Conservation (phyloP, 1,140 invertebrate species). For the Dreissena polymorpha region DNA sequence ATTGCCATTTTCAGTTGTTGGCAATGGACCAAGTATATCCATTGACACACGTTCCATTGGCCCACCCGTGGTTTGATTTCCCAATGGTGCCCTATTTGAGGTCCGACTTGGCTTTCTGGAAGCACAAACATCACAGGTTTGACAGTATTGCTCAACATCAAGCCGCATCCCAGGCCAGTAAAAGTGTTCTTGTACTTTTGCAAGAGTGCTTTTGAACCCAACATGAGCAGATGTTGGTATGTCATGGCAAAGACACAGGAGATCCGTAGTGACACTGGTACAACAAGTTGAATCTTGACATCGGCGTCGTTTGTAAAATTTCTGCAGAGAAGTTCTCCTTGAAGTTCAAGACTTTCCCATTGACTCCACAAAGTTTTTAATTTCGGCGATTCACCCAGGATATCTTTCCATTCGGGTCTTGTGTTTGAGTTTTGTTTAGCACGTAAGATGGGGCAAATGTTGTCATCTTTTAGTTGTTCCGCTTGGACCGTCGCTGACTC, state of each 20-base stretch:
- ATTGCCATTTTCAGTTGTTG: conserved; percentile 17
- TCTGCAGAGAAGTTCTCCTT: background rate
- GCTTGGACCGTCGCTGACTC: background rate
- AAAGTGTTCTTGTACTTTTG: background rate
- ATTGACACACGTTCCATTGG: conserved; percentile 33
- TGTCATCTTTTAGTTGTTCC: background rate
- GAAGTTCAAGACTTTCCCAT: background rate
- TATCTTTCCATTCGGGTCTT: background rate
- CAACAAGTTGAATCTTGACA: background rate
- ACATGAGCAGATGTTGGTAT: conserved; percentile 14
- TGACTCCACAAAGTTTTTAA: conserved; percentile 1
- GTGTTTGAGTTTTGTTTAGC: background rate
- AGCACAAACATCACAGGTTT: conserved; percentile 4
- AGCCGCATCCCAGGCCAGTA: background rate
- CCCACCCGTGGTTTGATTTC: background rate
- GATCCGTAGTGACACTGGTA: background rate
- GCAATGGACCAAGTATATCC: conserved; percentile 26
- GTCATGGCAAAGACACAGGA: background rate
- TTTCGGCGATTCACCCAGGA: background rate
- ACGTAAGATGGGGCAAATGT: background rate
- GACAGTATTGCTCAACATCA: conserved; percentile 10
- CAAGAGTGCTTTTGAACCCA: conserved; percentile 6
- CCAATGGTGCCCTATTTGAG: background rate
- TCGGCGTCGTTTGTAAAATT: background rate
- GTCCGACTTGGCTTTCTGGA: background rate